Evolutionary conservation across 2,797 vertebrate species (phyloP), one percentile per base, ranked within the genome.

Genomic region (Macropodus opercularis): DNA sequence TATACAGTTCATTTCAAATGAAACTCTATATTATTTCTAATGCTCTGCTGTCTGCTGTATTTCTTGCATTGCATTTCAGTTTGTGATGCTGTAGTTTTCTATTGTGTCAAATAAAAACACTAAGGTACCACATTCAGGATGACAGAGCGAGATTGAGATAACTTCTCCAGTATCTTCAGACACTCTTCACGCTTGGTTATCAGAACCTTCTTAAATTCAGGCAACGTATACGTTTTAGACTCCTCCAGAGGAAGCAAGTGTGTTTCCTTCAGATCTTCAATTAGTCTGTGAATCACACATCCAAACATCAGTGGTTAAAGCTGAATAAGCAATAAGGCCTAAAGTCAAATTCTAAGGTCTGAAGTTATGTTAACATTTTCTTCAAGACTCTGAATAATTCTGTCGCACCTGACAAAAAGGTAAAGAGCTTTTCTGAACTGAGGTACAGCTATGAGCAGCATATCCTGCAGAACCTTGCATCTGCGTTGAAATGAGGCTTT

Each of bases 371-470:
- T 12, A 43, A 21, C 6, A 36, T 8, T 19, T n/a, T 17, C 19
- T 11, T 31, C 2, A 39, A 50, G 12, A 38, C 3, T 60, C 17
- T 4, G 2, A 5, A 3, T 55, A 10, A 17, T 19, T 21, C 22
- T 14, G 23, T 51, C 56, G 68, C 43, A 94, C 95, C 92, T 87
- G 65, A 58, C 86, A n/a, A 95, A 72, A 14, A 92, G 85, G 15
- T 92, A 68, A 40, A 95, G 83, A 1, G 84, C 91, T 2, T 76
- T 77, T 61, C 93, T 92, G 80, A 94, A 95, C 68, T 91, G 93
- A 12, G 94, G 93, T 8, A 94, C 88, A 3, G 86, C 80, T 3
- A 79, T 53, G n/a, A 95, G 82, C 64, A 95, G 79, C 13, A 57
- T 34, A 9, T 66, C 66, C 39, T 80, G 71, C 54, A 96, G 85